Evolutionary conservation across 2,888 invertebrate species (phyloP), one percentile per base, ranked within the genome.

Genomic region (Uropetala carovei): DNA sequence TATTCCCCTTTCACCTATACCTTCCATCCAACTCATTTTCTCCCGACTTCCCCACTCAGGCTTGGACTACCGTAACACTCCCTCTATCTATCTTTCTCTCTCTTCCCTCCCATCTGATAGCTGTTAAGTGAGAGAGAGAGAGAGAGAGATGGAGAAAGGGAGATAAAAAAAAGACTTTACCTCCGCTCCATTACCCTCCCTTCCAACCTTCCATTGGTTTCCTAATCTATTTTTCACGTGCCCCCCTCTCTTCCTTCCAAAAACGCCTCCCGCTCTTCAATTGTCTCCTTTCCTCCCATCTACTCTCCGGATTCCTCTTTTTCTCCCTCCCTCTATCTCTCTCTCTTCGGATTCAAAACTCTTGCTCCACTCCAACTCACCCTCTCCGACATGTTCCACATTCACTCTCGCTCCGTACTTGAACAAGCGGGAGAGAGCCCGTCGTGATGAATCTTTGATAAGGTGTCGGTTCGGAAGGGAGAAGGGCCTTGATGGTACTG

Each of bases 211-310:
- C 75, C 75, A 27, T 27, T 75, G 75, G 75, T 75, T 75, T 75
- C 75, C 75, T 75, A 75, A 75, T 75, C 75, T 75, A 75, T 75
- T 75, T 75, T 75, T 75, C 75, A 75, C 75, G 75, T 75, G 75
- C 75, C 75, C 27, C 75, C 68, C 18, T 18, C 11, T 68, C 64
- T 64, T 64, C 14, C 68, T 18, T 68, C 68, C 68, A 10, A 9
- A n/a, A 43, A 43, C 43, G 43, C 43, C 43, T 68, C 68, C 75
- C 10, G 22, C 75, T 27, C 75, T 75, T 75, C 75, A 75, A 75
- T 75, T 75, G 75, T 75, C 75, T 75, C 75, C 27, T 75, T 22
- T 75, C 75, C 68, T 75, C 75, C 27, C 27, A 27, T 75, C 75
- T 22, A 68, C 68, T 68, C n/a, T 27, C 22, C 75, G 75, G 75